Base-by-base conservation (phyloP, 2,888 invertebrate species). In the Drosophila dives region DNA sequence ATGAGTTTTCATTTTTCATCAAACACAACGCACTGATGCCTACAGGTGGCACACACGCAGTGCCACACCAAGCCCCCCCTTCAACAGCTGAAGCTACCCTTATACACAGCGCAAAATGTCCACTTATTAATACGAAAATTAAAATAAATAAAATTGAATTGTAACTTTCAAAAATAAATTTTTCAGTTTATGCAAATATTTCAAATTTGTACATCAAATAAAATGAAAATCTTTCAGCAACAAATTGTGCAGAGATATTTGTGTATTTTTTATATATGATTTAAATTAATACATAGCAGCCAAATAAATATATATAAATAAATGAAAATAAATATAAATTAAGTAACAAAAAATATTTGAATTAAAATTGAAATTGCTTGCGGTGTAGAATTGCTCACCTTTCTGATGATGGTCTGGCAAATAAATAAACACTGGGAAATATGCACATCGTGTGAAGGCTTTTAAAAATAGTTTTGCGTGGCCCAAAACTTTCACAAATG, bases 381-480 rank as follows among this genome's bases (percentile, higher is more conserved):
- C 56, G 2, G 56, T 56, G 56, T 56, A 20, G 11, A 3, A 29
- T 12, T 50, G 36, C 29, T 34, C 55, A 36, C 59, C 45, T 38
- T 67, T 45, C 55, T 34, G 60, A 48, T 38, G 60, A 48, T 59
- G 32, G 23, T 54, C 51, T 54, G 53, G 65, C 60, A 64, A 55
- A 71, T 70, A 80, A 77, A 80, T 64, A 76, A 71, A 48, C 61
- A 49, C 55, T 29, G 60, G 60, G 54, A 56, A 56, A 40, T 67
- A 53, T 75, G 68, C 50, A 64, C 74, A 79, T 82, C 80, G 68
- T 83, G 77, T 75, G 87, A 86, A 81, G 71, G 72, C 50, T 59
- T 84, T 73, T 85, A 90, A 73, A 85, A 90, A 85, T 90, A 90
- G 67, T 72, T 76, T 81, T 70, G 80, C 75, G 63, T 86, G 81